phyloP scores from a whole-genome alignment of 2,888 invertebrate species.

The Caenorhabditis sp. region DNA sequence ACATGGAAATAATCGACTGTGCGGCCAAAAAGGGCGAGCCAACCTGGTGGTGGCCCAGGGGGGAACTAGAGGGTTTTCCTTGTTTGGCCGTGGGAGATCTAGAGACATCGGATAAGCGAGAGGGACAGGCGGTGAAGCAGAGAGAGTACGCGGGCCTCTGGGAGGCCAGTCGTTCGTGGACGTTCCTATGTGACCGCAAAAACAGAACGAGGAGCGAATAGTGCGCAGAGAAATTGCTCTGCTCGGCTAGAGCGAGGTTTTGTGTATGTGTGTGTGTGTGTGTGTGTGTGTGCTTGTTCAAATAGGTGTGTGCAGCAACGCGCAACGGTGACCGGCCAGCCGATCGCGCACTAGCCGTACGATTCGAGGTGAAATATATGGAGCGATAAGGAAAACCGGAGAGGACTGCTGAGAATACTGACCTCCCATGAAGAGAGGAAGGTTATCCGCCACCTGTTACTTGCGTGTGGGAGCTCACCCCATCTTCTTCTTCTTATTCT shows the following conservation, averaged over 20 bases:
- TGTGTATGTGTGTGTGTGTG: slow-evolving; percentile 18
- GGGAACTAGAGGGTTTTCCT: slow-evolving; percentile 48
- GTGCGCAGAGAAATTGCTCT: slow-evolving; percentile 51
- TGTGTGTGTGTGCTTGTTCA: slow-evolving; percentile 60
- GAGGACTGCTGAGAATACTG: slow-evolving; percentile 24
- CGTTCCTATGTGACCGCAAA: slow-evolving; percentile 54
- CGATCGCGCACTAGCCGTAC: slow-evolving; percentile 54
- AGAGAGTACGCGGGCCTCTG: slow-evolving; percentile 35
- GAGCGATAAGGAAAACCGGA: slow-evolving; percentile 43
- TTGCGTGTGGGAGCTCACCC: slow-evolving; percentile 4
- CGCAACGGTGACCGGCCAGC: slow-evolving; percentile 53
- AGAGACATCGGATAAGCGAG: slow-evolving; percentile 29
- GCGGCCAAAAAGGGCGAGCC: slow-evolving; percentile 41
- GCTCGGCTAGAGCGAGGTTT: slow-evolving; percentile 45
- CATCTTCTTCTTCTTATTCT: neutral
- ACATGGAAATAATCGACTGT: slow-evolving; percentile 53
- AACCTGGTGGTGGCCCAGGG: slow-evolving; percentile 29
- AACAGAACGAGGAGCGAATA: slow-evolving; percentile 42
- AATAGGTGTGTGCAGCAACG: slow-evolving; percentile 60
- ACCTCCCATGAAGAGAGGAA: slow-evolving; percentile 1
- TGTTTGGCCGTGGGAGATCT: slow-evolving; percentile 24
- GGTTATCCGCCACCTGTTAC: slow-evolving; percentile 36
- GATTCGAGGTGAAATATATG: slow-evolving; percentile 48
- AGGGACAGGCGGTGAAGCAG: slow-evolving; percentile 23
- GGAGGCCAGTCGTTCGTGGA: slow-evolving; percentile 55